Evolutionary conservation across 2,888 invertebrate species (phyloP).

Genomic region (Scelioninae gen. 2): DNA sequence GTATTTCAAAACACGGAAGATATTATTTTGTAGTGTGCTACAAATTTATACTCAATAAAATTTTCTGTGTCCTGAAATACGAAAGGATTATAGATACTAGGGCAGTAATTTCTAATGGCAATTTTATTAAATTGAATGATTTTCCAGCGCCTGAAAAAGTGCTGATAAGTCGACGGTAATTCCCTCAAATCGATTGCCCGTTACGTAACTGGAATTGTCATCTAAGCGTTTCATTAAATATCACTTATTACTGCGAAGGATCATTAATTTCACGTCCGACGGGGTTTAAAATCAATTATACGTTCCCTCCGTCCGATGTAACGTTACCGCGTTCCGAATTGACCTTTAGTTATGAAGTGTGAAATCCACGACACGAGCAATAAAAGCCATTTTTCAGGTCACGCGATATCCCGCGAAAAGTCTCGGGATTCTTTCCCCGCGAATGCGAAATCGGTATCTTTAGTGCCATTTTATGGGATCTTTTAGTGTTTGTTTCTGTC

Average conservation of each 20-base stretch:
- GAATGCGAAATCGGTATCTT: constrained; percentile 20
- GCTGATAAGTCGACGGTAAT: constrained; percentile 23
- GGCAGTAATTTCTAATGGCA: constrained; percentile 17
- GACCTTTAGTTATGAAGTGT: constrained; percentile 53
- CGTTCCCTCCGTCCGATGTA: constrained; percentile 40
- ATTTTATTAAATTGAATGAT: constrained; percentile 16
- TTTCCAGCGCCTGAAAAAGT: constrained; percentile 5
- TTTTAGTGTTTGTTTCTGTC: constrained; percentile 27
- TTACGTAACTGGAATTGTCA: constrained; percentile 46
- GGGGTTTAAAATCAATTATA: constrained; percentile 52
- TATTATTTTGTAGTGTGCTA: too few species aligned
- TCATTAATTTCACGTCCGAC: constrained; percentile 52
- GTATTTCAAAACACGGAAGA: too few species aligned
- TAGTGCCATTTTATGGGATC: constrained; percentile 21
- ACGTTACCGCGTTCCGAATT: constrained; percentile 39
- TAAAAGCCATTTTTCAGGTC: constrained; percentile 42
- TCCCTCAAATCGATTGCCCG: constrained; percentile 18
- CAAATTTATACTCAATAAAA: too few species aligned
- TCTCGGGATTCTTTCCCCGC: constrained; percentile 9
- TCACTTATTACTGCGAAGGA: constrained; percentile 37
- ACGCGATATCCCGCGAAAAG: constrained; percentile 24
- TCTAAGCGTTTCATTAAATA: constrained; percentile 43
- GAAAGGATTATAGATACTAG: too few species aligned
- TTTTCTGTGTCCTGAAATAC: too few species aligned
- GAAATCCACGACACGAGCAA: constrained; percentile 46